Percentiles rank a stretch among this genome's conserved stretches.
Conservation (phyloP, 2,888 invertebrate species). For the Idaea biselata region DNA sequence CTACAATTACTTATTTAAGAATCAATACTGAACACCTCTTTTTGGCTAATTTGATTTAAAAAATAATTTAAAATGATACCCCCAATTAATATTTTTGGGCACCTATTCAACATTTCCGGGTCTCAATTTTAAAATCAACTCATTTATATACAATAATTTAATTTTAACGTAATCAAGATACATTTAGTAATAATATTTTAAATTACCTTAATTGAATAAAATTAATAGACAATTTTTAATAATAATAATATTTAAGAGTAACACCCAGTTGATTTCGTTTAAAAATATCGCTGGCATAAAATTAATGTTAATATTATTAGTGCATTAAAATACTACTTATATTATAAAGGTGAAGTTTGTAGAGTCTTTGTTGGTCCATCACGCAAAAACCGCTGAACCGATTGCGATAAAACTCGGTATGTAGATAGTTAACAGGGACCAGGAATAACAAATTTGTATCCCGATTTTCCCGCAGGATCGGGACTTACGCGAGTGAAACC, state of each 20-base stretch:
- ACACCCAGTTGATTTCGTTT: neutral
- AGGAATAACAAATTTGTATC: no score
- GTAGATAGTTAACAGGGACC: no score
- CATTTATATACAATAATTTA: neutral
- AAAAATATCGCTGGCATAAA: neutral
- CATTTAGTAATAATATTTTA: neutral
- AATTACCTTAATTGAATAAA: neutral
- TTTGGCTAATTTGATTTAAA: constrained; percentile 50
- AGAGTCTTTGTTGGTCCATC: no score
- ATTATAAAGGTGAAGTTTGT: neutral
- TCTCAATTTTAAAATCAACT: constrained; percentile 2
- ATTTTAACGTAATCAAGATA: neutral
- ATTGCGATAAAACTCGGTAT: no score
- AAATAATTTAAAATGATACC: constrained; percentile 19
- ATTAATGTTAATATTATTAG: neutral
- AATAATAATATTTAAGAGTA: neutral
- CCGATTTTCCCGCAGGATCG: no score
- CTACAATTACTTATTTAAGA: constrained; percentile 35
- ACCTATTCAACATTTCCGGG: neutral
- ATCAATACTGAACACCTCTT: constrained; percentile 62
- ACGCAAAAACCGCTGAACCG: no score
- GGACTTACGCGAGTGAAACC: no score
- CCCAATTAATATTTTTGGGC: constrained; percentile 3
- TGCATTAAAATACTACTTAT: neutral
- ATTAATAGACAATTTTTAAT: neutral